These are phyloP conservation scores for Brachionus rotundiformis DNA, from an alignment of 1,140 invertebrate genomes.

Conservation along the genomic window DNA sequence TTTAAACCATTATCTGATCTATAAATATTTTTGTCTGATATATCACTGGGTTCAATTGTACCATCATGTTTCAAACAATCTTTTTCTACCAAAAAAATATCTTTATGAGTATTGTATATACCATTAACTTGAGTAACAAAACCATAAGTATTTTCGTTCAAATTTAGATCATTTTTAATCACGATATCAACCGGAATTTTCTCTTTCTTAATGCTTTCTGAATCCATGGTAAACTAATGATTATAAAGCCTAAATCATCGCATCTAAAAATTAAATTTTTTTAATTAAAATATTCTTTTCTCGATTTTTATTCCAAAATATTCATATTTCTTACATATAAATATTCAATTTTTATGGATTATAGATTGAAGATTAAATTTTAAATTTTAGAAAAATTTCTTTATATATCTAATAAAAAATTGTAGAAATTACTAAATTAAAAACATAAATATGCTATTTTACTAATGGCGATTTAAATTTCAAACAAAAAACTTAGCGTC, in stretches of 20 bases:
- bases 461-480: not conserved
- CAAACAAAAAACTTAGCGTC: not conserved
- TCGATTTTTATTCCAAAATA: too few species aligned
- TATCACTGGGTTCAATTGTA: not conserved
- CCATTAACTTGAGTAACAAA: constrained; percentile 31
- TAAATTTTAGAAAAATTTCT: too few species aligned
- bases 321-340: too few species aligned
- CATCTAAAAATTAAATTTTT: not conserved
- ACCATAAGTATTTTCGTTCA: constrained; percentile 22
- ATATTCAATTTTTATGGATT: too few species aligned
- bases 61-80: not conserved
- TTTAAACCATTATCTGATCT: constrained; percentile 6
- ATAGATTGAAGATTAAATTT: too few species aligned
- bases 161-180: constrained; percentile 22
- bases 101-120: not conserved
- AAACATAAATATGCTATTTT: not conserved
- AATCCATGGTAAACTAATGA: not conserved
- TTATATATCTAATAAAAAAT: too few species aligned
- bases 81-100: not conserved
- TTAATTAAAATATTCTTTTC: not conserved
- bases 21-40: not conserved
- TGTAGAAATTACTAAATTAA: not conserved
- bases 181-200: not conserved
- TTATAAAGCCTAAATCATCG: not conserved
- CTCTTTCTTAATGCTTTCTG: not conserved